phyloP scores from a whole-genome alignment of 2,797 vertebrate species.

The Clarias pachynema region DNA sequence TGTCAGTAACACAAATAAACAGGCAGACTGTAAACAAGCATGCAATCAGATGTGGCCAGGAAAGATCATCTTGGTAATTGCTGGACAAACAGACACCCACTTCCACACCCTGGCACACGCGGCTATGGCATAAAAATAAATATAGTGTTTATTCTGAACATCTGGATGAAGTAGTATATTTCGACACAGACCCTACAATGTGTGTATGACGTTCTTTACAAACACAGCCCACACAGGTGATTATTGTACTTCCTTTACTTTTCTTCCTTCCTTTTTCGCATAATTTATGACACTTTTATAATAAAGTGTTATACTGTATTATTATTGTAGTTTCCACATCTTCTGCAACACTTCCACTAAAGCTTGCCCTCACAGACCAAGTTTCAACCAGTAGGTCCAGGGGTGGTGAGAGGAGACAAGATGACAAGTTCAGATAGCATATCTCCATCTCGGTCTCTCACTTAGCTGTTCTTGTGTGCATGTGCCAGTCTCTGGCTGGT shows the following conservation, averaged over 20 bases:
- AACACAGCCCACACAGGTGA: neutral
- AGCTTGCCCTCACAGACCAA: constrained; percentile 8
- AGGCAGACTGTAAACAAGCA: constrained; percentile 46
- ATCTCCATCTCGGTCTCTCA: constrained; percentile 48
- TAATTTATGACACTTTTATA: neutral
- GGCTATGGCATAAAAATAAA: constrained; percentile 37
- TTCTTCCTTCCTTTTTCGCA: neutral
- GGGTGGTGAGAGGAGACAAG: constrained; percentile 46
- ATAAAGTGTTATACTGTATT: neutral
- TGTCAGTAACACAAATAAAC: constrained; percentile 32
- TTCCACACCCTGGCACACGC: constrained; percentile 12
- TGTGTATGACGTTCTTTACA: neutral
- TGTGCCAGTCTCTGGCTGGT: constrained; percentile 38
- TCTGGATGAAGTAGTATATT: neutral
- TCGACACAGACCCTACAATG: neutral
- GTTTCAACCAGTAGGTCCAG: constrained; percentile 32
- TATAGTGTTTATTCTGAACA: constrained; percentile 15
- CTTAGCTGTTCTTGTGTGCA: constrained; percentile 13
- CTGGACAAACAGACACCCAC: constrained; percentile 51
- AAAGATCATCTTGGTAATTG: constrained; percentile 42
- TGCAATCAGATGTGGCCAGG: constrained; percentile 48
- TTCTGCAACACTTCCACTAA: neutral
- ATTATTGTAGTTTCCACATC: neutral
- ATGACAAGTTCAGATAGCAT: constrained; percentile 58
- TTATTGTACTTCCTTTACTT: neutral